phyloP scores from a whole-genome alignment of 2,888 invertebrate genomes.

The Cataglyphis livida region DNA sequence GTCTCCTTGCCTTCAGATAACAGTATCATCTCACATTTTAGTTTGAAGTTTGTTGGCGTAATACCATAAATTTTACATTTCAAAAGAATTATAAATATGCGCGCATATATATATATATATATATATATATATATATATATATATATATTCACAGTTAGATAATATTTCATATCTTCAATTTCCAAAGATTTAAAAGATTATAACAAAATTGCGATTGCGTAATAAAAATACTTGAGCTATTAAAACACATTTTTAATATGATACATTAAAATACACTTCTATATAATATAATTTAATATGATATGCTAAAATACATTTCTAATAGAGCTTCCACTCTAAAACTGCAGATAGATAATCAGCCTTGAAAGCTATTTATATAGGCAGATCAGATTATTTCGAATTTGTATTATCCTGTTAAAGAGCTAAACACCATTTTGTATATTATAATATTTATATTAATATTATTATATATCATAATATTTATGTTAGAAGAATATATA shows the following conservation, averaged over 20 bases:
- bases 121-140: too few relatives aligned
- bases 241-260: neutral
- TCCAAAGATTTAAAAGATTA: neutral
- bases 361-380: neutral
- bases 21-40: neutral
- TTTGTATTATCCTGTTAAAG: neutral
- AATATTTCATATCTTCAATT: slow-evolving; percentile 4
- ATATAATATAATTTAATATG: too few relatives aligned
- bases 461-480: too few relatives aligned
- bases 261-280: neutral
- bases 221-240: neutral
- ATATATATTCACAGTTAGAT: neutral
- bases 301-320: neutral
- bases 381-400: neutral
- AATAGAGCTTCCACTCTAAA: neutral
- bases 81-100: neutral
- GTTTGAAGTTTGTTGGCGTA: neutral
- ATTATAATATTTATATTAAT: too few relatives aligned
- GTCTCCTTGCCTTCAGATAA: slow-evolving; percentile 11
- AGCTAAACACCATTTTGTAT: too few relatives aligned
- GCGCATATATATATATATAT: neutral
- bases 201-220: neutral
- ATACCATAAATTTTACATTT: neutral
- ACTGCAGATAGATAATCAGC: neutral
- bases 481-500: too few relatives aligned